These are phyloP conservation scores for Rosalia funebris DNA, from an alignment of 2,888 invertebrate genomes.

Conservation along the genomic window DNA sequence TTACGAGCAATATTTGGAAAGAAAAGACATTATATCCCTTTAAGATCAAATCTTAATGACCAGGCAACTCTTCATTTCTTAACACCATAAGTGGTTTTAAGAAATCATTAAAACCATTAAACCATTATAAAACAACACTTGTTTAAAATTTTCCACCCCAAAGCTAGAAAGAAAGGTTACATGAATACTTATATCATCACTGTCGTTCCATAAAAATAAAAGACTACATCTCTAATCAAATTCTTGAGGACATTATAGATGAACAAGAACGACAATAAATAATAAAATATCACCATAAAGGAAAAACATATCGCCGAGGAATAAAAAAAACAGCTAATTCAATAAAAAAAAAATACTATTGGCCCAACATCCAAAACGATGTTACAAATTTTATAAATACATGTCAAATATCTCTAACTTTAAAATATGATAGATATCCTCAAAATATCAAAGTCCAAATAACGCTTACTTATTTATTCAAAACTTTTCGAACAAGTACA, in stretches of 20 bases:
- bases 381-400: neutral
- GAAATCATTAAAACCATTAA: no score
- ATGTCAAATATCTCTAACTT: neutral
- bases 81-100: no score
- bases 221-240: no score
- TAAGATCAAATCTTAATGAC: neutral
- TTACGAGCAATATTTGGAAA: neutral
- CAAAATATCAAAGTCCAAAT: conserved; percentile 1
- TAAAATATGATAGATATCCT: neutral
- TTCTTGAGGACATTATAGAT: no score
- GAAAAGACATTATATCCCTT: neutral
- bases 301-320: no score
- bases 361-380: neutral
- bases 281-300: no score
- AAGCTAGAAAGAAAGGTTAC: no score
- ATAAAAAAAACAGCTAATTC: neutral
- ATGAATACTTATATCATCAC: no score
- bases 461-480: neutral
- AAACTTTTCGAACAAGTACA: conserved; percentile 10
- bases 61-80: neutral
- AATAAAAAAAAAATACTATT: neutral
- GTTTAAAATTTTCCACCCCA: neutral
- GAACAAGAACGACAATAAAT: no score
- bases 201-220: no score
- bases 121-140: neutral